A percentile compares a stretch with the other conserved stretches of the same genome.
Evolutionary conservation across 92 coral and sea anemone genomes (phyloP).

Genomic region (Actinostola sp.): DNA sequence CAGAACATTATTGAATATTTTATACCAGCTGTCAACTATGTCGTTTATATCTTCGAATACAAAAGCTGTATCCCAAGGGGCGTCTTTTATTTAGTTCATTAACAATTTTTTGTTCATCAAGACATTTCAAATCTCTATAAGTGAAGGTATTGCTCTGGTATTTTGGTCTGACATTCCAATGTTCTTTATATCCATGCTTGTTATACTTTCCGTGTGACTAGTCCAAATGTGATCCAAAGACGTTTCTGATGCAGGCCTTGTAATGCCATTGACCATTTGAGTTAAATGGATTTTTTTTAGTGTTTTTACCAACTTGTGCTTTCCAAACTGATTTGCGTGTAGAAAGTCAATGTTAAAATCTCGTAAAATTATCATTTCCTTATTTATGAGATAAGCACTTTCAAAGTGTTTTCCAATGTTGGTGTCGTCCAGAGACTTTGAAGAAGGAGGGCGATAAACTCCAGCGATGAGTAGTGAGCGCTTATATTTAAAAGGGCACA

Average conservation of each 20-base stretch:
- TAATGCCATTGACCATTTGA: background rate
- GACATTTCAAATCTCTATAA: conserved; percentile 21
- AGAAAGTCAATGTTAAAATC: too few relatives aligned
- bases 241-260: conserved; percentile 29
- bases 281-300: too few relatives aligned
- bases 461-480: too few relatives aligned
- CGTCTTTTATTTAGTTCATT: conserved; percentile 1
- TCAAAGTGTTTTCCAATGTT: too few relatives aligned
- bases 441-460: too few relatives aligned
- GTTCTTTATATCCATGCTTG: background rate
- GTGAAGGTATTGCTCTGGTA: conserved; percentile 15
- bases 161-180: conserved; percentile 27
- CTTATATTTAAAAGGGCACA: too few relatives aligned
- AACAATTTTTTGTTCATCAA: conserved; percentile 16
- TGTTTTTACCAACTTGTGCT: too few relatives aligned
- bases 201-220: conserved; percentile 19
- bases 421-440: too few relatives aligned
- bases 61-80: conserved; percentile 37
- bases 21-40: conserved; percentile 34
- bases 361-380: too few relatives aligned
- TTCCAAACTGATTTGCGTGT: background rate
- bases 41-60: conserved; percentile 35
- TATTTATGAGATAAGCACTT: too few relatives aligned
- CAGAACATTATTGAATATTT: conserved; percentile 29
- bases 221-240: conserved; percentile 35